phyloP scores from a whole-genome alignment of 2,113 vertebrate species.

The Chaetodon auriga region DNA sequence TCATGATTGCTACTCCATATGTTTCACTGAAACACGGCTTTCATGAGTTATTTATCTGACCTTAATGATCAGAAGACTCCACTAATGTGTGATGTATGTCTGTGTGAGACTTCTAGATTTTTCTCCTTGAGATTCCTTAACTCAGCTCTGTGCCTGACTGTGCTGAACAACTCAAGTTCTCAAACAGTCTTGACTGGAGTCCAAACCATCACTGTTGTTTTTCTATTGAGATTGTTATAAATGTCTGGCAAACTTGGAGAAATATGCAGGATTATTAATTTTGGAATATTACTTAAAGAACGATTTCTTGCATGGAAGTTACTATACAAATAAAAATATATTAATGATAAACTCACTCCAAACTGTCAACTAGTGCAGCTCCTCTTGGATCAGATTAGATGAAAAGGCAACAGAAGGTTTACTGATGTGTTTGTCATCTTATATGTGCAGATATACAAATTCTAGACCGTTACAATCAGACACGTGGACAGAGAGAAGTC shows the following conservation, averaged over 20 bases:
- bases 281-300: no score
- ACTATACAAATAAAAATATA: no score
- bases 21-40: background rate
- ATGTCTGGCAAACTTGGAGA: no score
- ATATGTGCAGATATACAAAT: conserved; percentile 10
- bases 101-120: background rate
- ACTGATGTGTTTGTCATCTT: background rate
- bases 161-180: background rate
- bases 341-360: background rate
- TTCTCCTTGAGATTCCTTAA: background rate
- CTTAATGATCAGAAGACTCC: background rate
- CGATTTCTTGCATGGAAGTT: no score
- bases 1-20: background rate
- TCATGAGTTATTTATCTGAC: conserved; percentile 14
- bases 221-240: background rate
- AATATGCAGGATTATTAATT: no score
- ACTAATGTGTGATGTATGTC: background rate
- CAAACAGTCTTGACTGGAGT: background rate
- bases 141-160: background rate
- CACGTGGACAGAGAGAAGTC: background rate
- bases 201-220: background rate
- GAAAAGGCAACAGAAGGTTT: conserved; percentile 5
- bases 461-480: background rate
- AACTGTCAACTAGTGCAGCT: background rate
- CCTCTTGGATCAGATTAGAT: background rate